A percentile compares a stretch with the other conserved stretches of the same genome.
phyloP scores from a whole-genome alignment of 2,113 vertebrate species.

The Oryzias curvinotus region DNA sequence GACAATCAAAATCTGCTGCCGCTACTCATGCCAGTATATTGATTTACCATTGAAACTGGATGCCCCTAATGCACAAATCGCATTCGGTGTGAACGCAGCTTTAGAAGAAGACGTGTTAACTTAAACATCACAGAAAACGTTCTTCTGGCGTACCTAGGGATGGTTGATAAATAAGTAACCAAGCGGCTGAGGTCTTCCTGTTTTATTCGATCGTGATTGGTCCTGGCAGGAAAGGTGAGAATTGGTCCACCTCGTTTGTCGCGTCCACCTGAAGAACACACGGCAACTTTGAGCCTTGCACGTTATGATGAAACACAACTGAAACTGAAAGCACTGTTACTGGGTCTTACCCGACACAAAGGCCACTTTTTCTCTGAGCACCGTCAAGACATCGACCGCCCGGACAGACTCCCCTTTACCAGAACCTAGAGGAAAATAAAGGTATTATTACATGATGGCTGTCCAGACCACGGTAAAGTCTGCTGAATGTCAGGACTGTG shows the following conservation, averaged over 20 bases:
- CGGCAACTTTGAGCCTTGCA: background rate
- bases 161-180: slow-evolving; percentile 94
- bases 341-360: slow-evolving; percentile 89
- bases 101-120: too few species aligned
- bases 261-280: slow-evolving; percentile 84
- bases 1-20: too few species aligned
- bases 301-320: background rate
- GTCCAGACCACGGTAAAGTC: background rate
- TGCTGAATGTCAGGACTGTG: too few species aligned
- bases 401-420: slow-evolving; percentile 91
- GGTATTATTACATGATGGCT: background rate
- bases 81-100: too few species aligned
- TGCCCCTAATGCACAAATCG: too few species aligned
- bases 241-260: slow-evolving; percentile 98
- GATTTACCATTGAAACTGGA: too few species aligned
- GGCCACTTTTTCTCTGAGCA: slow-evolving; percentile 98
- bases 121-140: too few species aligned
- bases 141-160: slow-evolving; percentile 82
- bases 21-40: too few species aligned
- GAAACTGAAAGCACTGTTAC: background rate
- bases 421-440: slow-evolving; percentile 75
- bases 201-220: slow-evolving; percentile 99
- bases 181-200: slow-evolving; percentile 96
- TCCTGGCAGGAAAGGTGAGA: slow-evolving; percentile 96
- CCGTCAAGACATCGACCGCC: slow-evolving; percentile 93